phyloP scores from a whole-genome alignment of 2,888 invertebrate genomes.

The Epirrita christyi region DNA sequence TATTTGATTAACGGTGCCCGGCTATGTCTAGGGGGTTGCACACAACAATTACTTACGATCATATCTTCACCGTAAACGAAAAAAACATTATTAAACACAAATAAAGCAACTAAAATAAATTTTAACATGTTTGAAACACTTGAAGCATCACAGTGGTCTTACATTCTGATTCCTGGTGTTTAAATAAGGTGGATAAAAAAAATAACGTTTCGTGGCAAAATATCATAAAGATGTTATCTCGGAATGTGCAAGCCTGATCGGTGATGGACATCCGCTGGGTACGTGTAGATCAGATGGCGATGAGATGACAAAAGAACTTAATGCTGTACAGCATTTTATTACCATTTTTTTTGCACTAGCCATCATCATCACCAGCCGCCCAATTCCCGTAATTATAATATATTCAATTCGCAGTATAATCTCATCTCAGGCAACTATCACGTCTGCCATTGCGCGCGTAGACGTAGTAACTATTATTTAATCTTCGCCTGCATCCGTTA shows the following conservation, averaged over 20 bases:
- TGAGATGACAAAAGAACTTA: neutral
- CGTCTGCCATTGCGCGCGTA: too few relatives aligned
- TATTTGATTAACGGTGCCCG: too few relatives aligned
- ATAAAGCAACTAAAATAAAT: constrained; percentile 7
- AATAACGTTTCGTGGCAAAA: constrained; percentile 28
- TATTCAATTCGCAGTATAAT: too few relatives aligned
- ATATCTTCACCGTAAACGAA: constrained; percentile 17
- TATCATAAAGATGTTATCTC: constrained; percentile 33
- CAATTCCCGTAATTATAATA: too few relatives aligned
- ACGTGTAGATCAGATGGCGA: neutral
- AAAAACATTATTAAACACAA: constrained; percentile 13
- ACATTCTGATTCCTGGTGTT: constrained; percentile 10
- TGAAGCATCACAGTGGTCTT: constrained; percentile 4
- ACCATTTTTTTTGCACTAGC: too few relatives aligned
- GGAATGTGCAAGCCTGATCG: constrained; percentile 8
- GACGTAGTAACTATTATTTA: too few relatives aligned
- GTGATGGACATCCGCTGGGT: constrained; percentile 1
- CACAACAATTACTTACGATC: constrained; percentile 26
- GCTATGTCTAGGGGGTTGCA: too few relatives aligned
- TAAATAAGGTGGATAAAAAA: constrained; percentile 27
- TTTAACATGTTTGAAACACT: constrained; percentile 27
- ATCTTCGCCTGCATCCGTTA: too few relatives aligned
- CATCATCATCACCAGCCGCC: too few relatives aligned
- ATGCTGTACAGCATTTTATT: too few relatives aligned
- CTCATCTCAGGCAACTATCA: too few relatives aligned